These are phyloP conservation scores for Crossocerus cetratus DNA, from an alignment of 2,888 invertebrate species.

Conservation along the genomic window DNA sequence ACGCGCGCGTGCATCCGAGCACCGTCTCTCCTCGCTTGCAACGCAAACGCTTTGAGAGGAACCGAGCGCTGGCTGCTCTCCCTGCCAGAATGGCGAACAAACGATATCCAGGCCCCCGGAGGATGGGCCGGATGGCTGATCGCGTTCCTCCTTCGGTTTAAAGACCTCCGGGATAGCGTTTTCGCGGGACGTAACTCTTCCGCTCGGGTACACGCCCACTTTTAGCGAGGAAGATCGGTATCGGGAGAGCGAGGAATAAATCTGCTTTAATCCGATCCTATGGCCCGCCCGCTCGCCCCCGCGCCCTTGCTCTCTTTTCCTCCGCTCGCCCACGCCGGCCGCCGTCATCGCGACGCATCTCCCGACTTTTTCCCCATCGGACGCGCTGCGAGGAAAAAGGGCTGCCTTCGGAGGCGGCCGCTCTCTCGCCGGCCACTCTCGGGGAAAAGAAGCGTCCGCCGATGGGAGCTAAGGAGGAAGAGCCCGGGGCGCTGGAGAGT, in stretches of 20 bases:
- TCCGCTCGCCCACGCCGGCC: neutral
- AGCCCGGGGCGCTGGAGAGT: neutral
- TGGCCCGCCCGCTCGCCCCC: neutral
- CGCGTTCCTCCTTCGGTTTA: slow-evolving; percentile 34
- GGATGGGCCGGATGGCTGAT: slow-evolving; percentile 28
- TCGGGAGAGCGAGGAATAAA: slow-evolving; percentile 29
- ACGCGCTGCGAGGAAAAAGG: neutral
- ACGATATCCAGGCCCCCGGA: slow-evolving; percentile 33
- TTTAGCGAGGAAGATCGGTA: slow-evolving; percentile 30
- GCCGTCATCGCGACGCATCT: neutral
- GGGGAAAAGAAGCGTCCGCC: neutral
- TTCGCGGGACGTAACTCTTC: slow-evolving; percentile 49
- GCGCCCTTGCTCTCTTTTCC: neutral
- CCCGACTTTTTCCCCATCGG: neutral
- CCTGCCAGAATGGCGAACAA: slow-evolving; percentile 28
- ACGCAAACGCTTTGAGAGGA: slow-evolving; percentile 49
- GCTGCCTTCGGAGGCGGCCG: neutral
- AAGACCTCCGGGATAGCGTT: slow-evolving; percentile 51
- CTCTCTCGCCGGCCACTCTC: neutral
- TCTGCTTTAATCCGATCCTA: slow-evolving; percentile 7
- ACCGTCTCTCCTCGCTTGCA: slow-evolving; percentile 53
- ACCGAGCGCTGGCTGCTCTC: slow-evolving; percentile 54
- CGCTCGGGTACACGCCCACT: slow-evolving; percentile 47
- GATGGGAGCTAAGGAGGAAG: neutral
- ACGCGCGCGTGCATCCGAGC: slow-evolving; percentile 46